phyloP scores from a whole-genome alignment of 2,113 vertebrate species.

The Neotoma lepida region DNA sequence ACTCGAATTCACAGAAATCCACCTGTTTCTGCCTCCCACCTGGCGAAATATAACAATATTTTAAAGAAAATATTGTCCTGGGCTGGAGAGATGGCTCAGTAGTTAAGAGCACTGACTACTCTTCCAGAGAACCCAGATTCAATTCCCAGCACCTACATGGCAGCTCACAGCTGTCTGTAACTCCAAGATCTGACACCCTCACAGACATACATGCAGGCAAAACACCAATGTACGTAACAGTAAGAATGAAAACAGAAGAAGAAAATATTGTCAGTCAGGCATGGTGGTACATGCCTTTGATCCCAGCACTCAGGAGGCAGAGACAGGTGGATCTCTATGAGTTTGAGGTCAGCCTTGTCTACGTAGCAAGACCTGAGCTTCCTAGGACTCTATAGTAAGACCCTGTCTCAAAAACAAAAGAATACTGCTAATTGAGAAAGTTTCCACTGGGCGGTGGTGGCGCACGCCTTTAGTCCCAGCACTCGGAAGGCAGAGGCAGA shows the following conservation, averaged over 20 bases:
- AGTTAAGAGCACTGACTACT: no score
- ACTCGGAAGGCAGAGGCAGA: no score
- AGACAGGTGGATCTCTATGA: not conserved
- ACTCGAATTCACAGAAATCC: not conserved
- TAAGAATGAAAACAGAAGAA: no score
- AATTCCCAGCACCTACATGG: no score
- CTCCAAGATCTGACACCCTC: no score
- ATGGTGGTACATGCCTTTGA: not conserved
- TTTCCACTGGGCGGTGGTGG: no score
- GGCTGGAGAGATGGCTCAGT: no score
- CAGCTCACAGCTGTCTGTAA: no score
- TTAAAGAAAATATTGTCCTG: not conserved
- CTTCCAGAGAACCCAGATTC: no score
- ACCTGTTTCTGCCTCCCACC: not conserved
- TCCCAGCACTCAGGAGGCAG: not conserved
- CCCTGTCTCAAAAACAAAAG: not conserved
- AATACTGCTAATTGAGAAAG: not conserved
- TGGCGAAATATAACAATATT: not conserved
- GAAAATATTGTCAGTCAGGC: not conserved
- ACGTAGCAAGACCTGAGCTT: not conserved
- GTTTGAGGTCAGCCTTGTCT: not conserved
- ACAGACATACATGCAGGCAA: no score
- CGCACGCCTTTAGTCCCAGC: no score
- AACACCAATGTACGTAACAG: no score
- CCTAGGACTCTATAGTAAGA: not conserved